Evolutionary conservation across 2,113 vertebrate genomes (phyloP).

Genomic region (Lophochroa leadbeateri): DNA sequence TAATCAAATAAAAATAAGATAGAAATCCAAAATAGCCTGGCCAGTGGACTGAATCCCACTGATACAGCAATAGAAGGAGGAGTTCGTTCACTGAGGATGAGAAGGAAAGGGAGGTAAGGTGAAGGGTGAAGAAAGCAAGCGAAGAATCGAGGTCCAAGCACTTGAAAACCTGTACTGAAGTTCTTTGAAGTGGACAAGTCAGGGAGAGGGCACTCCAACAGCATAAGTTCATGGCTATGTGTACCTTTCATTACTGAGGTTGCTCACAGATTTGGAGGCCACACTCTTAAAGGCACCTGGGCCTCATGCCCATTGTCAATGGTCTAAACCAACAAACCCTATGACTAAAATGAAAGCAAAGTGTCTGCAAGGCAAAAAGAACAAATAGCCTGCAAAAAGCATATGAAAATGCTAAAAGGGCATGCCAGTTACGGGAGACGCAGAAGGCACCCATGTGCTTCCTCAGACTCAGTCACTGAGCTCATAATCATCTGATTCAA

Average conservation of each 20-base stretch:
- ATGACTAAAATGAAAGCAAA: not conserved
- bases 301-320: not conserved
- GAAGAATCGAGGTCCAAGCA: not conserved
- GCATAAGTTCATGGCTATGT: not conserved
- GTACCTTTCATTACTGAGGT: not conserved
- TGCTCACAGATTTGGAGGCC: not conserved
- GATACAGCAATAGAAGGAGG: not conserved
- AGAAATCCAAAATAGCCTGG: not conserved
- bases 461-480: not conserved
- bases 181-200: not conserved
- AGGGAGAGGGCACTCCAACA: not conserved
- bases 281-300: not conserved
- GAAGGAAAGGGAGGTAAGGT: not conserved
- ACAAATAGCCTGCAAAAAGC: not conserved
- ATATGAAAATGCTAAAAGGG: not conserved
- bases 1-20: not conserved
- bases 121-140: not conserved
- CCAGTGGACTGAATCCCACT: not conserved
- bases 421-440: not conserved
- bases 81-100: not conserved
- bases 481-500: not conserved
- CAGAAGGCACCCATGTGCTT: not conserved
- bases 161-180: not conserved
- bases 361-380: not conserved
- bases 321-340: not conserved